Conservation (phyloP, 2,113 vertebrate species). For the Burhinus oedicnemus region DNA sequence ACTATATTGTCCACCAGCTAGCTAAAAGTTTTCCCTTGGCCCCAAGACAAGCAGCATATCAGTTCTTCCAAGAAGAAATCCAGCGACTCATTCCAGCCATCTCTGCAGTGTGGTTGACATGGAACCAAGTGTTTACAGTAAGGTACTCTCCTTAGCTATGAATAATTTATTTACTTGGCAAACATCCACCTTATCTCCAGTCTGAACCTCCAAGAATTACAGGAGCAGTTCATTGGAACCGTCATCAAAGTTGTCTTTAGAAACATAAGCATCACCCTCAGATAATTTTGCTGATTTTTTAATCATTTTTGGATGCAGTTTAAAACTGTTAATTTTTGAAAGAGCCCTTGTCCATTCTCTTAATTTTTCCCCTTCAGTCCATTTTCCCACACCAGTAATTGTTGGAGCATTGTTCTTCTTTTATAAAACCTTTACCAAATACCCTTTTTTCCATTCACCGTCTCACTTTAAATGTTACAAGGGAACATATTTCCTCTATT, state of each 20-base stretch:
- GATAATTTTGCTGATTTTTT: neutral
- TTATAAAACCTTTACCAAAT: neutral
- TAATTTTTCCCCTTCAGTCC: neutral
- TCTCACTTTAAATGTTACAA: neutral
- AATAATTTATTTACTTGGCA: neutral
- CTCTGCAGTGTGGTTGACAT: neutral
- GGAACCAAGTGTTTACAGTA: neutral
- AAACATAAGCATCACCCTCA: neutral
- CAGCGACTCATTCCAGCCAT: neutral
- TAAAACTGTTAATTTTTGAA: neutral
- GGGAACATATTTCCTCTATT: neutral
- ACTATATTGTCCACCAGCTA: neutral
- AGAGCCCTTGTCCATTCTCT: neutral
- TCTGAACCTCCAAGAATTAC: neutral
- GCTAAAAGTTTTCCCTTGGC: neutral
- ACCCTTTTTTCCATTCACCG: rapidly evolving
- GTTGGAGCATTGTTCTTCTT: neutral
- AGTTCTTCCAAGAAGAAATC: neutral
- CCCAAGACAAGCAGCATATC: neutral
- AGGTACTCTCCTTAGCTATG: neutral
- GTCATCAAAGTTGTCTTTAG: neutral
- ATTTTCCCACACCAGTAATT: neutral
- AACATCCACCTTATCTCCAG: neutral
- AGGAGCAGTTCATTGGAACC: neutral
- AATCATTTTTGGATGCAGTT: neutral